phyloP scores from a whole-genome alignment of 2,888 invertebrate species.

The Cephus sareptanus region DNA sequence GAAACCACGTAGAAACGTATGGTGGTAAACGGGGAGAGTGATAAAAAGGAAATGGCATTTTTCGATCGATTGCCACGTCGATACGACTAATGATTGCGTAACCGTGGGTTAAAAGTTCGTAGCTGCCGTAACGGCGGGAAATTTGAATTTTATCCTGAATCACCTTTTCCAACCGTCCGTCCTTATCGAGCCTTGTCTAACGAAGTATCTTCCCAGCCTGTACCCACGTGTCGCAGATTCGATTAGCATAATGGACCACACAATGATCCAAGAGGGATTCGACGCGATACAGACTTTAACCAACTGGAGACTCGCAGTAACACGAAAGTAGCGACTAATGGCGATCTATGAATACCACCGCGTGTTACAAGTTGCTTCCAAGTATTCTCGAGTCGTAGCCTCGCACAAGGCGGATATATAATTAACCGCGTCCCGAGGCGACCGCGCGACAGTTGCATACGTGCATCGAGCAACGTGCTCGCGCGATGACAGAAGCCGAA shows the following conservation, averaged over 20 bases:
- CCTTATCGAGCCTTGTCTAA: neutral
- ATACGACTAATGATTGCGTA: neutral
- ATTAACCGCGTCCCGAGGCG: conserved; percentile 29
- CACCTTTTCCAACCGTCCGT: neutral
- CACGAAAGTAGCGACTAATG: conserved; percentile 2
- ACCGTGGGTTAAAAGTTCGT: neutral
- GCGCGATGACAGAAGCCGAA: conserved; percentile 9
- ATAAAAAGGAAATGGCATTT: neutral
- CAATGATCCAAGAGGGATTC: neutral
- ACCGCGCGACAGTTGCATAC: conserved; percentile 1
- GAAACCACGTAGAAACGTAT: too few species aligned
- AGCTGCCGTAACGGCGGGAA: neutral
- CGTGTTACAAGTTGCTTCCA: conserved; percentile 20
- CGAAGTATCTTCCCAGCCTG: neutral
- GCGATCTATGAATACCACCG: conserved; percentile 4
- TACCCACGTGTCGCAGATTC: neutral
- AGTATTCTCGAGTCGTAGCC: conserved; percentile 38
- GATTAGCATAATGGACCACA: neutral
- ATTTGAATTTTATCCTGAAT: neutral
- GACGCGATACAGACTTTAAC: neutral
- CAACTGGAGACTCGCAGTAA: neutral
- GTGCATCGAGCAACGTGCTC: neutral
- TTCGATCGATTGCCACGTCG: neutral
- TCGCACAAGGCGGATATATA: conserved; percentile 36
- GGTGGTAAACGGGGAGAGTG: too few species aligned